Evolutionary conservation across 2,888 invertebrate genomes (phyloP).

Genomic region (Sceliomorpha sp.): DNA sequence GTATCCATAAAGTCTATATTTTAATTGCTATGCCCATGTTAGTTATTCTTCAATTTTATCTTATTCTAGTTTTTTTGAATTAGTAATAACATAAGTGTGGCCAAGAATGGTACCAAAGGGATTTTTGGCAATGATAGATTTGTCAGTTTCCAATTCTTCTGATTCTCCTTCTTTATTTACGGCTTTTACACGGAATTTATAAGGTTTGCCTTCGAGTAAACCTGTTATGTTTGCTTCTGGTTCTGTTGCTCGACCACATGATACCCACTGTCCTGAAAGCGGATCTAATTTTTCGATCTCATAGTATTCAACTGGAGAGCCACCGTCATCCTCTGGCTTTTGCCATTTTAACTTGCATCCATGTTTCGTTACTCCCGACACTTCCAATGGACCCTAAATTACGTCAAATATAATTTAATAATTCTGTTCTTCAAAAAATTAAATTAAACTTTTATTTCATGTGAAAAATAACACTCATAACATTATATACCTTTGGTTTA

Average conservation of each 20-base stretch:
- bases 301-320: conserved; percentile 95
- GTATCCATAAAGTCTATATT: too few species aligned
- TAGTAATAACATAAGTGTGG: too few species aligned
- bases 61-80: too few species aligned
- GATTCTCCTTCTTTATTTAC: conserved; percentile 99
- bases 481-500: conserved; percentile 83
- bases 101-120: conserved; percentile 91
- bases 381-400: conserved; percentile 89
- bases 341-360: conserved; percentile 96
- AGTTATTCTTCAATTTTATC: too few species aligned
- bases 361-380: conserved; percentile 93
- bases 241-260: conserved; percentile 92
- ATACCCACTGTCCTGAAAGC: conserved; percentile 94
- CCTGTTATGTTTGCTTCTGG: conserved; percentile 92
- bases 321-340: conserved; percentile 97
- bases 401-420: neutral
- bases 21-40: too few species aligned
- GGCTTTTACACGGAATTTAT: conserved; percentile 98
- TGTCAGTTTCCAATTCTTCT: conserved; percentile 96
- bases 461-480: neutral
- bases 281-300: conserved; percentile 98
- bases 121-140: conserved; percentile 98
- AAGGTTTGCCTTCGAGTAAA: conserved; percentile 96
- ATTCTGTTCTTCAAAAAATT: too few species aligned
- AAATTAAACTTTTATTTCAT: conserved; percentile 5